A percentile compares a stretch with the other conserved stretches of the same genome.
These are phyloP conservation scores for Paramormyrops hopkinsi DNA, from an alignment of 2,797 vertebrate genomes.

Conservation along the genomic window DNA sequence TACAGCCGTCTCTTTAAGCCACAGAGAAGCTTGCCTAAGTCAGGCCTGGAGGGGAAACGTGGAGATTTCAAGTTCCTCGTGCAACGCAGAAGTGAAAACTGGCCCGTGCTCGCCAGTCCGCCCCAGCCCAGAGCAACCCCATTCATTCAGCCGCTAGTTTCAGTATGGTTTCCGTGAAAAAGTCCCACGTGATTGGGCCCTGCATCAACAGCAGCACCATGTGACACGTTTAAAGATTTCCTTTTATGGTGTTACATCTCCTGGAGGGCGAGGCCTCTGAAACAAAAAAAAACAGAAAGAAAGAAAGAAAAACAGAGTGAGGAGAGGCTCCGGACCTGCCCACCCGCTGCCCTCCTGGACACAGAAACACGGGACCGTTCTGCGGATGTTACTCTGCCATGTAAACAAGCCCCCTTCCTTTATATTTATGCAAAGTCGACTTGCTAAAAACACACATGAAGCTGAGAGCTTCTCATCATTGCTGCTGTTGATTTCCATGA, in stretches of 20 bases:
- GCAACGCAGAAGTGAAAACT: slow-evolving; percentile 57
- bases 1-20: background rate
- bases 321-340: background rate
- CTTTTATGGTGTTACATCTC: slow-evolving; percentile 70
- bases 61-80: slow-evolving; percentile 46
- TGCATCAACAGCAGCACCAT: slow-evolving; percentile 70
- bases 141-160: slow-evolving; percentile 43
- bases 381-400: background rate
- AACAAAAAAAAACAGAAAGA: slow-evolving; percentile 33
- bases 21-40: background rate
- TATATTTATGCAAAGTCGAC: background rate
- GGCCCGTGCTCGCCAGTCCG: slow-evolving; percentile 41
- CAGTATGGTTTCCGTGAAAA: slow-evolving; percentile 65
- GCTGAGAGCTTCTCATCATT: background rate
- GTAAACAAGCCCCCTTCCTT: background rate
- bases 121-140: slow-evolving; percentile 30
- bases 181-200: slow-evolving; percentile 62
- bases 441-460: background rate
- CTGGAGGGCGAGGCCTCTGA: slow-evolving; percentile 54
- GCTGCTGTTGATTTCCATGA: background rate
- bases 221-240: slow-evolving; percentile 76
- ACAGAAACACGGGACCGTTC: background rate
- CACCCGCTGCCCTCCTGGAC: background rate
- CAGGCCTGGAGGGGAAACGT: slow-evolving; percentile 37
- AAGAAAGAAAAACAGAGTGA: background rate